Percentiles rank a stretch among this genome's conserved stretches.
Conservation (phyloP, 1,140 invertebrate species). For the Drosophila mauritiana region DNA sequence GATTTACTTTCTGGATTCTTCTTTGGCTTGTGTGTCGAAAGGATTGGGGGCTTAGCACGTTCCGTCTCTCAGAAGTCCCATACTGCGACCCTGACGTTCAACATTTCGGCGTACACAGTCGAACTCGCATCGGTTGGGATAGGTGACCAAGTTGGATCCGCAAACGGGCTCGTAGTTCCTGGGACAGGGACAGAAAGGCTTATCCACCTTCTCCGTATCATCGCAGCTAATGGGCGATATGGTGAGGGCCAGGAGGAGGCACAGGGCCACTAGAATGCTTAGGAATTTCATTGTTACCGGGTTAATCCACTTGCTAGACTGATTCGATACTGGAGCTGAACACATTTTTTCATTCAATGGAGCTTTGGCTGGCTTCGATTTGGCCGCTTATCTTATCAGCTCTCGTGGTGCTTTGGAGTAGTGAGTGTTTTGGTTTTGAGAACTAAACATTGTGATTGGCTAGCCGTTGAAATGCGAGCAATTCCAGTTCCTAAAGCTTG, state of each 20-base stretch:
- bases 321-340: conserved; percentile 41
- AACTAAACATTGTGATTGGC: not conserved
- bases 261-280: conserved; percentile 54
- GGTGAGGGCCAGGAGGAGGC: conserved; percentile 50
- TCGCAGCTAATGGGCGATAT: conserved; percentile 25
- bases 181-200: conserved; percentile 84
- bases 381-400: conserved; percentile 62
- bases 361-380: conserved; percentile 33
- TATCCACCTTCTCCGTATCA: not conserved
- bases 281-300: conserved; percentile 57
- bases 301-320: conserved; percentile 66
- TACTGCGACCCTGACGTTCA: conserved; percentile 66
- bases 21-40: not conserved
- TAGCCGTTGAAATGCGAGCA: not conserved
- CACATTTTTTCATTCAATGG: conserved; percentile 2
- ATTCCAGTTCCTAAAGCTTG: conserved; percentile 12
- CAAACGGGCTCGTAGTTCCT: conserved; percentile 85
- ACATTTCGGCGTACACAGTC: conserved; percentile 73
- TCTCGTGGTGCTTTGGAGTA: conserved; percentile 21
- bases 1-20: conserved; percentile 8
- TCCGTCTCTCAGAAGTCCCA: conserved; percentile 59
- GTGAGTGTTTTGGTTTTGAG: conserved; percentile 3
- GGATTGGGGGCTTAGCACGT: conserved; percentile 40
- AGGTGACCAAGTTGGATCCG: conserved; percentile 85
- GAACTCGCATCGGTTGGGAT: conserved; percentile 85